Evolutionary conservation across 1,140 invertebrate species (phyloP), one percentile per base, ranked within the genome.

Genomic region (Euwallacea similis): DNA sequence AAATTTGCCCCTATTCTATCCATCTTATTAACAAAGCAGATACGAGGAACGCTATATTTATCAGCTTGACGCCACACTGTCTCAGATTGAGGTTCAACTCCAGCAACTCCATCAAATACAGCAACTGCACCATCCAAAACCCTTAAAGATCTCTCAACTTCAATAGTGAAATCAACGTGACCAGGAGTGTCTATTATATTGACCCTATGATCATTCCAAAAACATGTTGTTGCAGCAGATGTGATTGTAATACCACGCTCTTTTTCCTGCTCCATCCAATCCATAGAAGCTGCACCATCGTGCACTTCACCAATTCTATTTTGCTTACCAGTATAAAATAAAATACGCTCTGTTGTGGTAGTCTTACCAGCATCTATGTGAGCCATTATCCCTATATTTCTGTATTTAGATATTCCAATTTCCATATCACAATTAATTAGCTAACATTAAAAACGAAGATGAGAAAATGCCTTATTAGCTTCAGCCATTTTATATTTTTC

Each of bases 331-430:
- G 97, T 98, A 79, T 99, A 99, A 84, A 91, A 99, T 33, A 99
- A 84, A 79, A 99, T 95, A 81, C 98, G 85, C 85, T 99, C 98
- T 7, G 98, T 99, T 16, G 99, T 84, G 9, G 98, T 99, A 9
- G 98, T 99, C 85, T 99, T 99, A 0, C 98, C 98, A 61, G 96
- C 98, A 85, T 99, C 98, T 79, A 99, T 99, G 80, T 99, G 98
- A 60, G 98, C 98, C 2, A 98, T 99, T 78, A 99, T 99, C 73
- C 98, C 98, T 79, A 99, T 98, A 82, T 99, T 99, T 74, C 97
- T 84, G 69, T 98, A 95, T 79, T 88, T 92, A 76, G 94, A 91
- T 69, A 96, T 83, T 6, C 87, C 79, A n/a, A n/a, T n/a, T n/a
- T n/a, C n/a, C n/a, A n/a, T n/a, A n/a, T n/a, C n/a, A n/a, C n/a